phyloP scores from a whole-genome alignment of 1,140 invertebrate genomes.

The Gonatopus flavifemur region DNA sequence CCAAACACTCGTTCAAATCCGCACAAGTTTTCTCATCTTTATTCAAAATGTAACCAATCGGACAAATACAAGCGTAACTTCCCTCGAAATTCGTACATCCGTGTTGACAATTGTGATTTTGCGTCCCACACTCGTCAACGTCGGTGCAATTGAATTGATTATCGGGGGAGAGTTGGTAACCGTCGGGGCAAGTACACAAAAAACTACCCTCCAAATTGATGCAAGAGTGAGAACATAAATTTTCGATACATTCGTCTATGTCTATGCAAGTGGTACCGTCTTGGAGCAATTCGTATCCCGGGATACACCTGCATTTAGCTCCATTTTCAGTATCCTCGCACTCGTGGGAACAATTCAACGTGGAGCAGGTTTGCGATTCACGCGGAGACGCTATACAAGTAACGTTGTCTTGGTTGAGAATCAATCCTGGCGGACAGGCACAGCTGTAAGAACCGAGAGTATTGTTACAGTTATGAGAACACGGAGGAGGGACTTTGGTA shows the following conservation, averaged over 20 bases:
- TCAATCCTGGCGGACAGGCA: conserved; percentile 50
- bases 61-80: conserved; percentile 69
- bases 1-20: conserved; percentile 70
- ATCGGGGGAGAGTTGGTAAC: conserved; percentile 52
- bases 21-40: conserved; percentile 64
- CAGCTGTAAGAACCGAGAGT: conserved; percentile 56
- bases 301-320: conserved; percentile 64
- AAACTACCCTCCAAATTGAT: conserved; percentile 73
- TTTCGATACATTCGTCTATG: conserved; percentile 65
- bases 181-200: conserved; percentile 68
- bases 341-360: conserved; percentile 50
- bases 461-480: conserved; percentile 51
- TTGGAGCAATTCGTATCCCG: conserved; percentile 59
- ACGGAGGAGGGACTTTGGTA: conserved; percentile 30
- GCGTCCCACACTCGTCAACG: conserved; percentile 66
- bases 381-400: conserved; percentile 29
- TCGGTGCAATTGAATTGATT: conserved; percentile 67
- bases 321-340: conserved; percentile 63
- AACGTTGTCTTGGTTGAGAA: conserved; percentile 35
- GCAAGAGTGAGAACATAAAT: conserved; percentile 55
- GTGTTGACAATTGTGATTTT: conserved; percentile 30
- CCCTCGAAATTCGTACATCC: conserved; percentile 73
- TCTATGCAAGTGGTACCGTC: conserved; percentile 61
- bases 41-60: conserved; percentile 51
- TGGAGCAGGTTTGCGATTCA: conserved; percentile 42